Conservation (phyloP, 2,888 invertebrate species). For the Conomelus anceps region DNA sequence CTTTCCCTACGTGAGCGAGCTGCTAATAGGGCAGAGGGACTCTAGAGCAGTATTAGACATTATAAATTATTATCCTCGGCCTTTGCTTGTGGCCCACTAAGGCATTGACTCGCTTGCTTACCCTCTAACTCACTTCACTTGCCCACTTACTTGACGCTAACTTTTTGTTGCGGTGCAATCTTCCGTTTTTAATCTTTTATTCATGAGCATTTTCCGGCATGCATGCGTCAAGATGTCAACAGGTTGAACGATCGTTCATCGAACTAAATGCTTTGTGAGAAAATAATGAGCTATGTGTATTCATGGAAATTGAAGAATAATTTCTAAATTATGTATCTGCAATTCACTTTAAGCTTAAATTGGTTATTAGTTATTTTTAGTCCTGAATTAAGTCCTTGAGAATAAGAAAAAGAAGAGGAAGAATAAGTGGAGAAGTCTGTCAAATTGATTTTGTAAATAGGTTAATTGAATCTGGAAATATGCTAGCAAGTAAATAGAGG, state of each 20-base stretch:
- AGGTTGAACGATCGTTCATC: neutral
- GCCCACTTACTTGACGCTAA: neutral
- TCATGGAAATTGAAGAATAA: too few relatives aligned
- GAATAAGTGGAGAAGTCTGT: too few relatives aligned
- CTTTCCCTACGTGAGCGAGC: neutral
- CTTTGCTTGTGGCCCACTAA: neutral
- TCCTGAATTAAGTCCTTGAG: too few relatives aligned
- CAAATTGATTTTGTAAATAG: too few relatives aligned
- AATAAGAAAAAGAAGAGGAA: too few relatives aligned
- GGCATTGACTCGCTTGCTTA: neutral
- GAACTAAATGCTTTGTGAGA: neutral
- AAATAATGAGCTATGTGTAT: too few relatives aligned
- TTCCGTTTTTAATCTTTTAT: neutral
- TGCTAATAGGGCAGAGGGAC: neutral
- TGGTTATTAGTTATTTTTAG: too few relatives aligned
- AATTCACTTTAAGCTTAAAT: too few relatives aligned
- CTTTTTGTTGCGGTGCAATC: neutral
- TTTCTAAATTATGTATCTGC: too few relatives aligned
- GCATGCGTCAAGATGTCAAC: neutral
- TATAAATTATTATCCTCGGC: neutral
- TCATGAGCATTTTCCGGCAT: neutral
- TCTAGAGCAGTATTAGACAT: neutral
- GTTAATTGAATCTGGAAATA: too few relatives aligned
- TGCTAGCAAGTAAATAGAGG: too few relatives aligned
- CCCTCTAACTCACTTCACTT: neutral